These are phyloP conservation scores for Cryptops parisi DNA, from an alignment of 2,888 invertebrate species.

Conservation along the genomic window DNA sequence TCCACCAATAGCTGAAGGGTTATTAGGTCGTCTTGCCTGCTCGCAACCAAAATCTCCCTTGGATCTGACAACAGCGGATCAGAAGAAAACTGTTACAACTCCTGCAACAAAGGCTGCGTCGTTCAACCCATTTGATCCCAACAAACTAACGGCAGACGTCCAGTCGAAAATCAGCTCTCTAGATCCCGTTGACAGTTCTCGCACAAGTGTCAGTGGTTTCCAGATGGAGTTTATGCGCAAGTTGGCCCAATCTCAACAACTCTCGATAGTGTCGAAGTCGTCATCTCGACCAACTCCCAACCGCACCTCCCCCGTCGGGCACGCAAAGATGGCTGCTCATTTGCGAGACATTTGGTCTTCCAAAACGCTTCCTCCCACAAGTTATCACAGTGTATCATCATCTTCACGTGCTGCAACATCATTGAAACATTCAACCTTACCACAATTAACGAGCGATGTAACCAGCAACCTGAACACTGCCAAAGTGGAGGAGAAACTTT, in stretches of 20 bases:
- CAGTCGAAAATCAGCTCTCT: constrained; percentile 18
- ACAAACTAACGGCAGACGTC: constrained; percentile 17
- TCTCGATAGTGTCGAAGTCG: too few species aligned
- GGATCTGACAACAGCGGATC: not conserved
- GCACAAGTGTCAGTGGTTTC: constrained; percentile 14
- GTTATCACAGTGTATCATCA: too few species aligned
- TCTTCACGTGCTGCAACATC: too few species aligned
- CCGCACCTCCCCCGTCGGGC: too few species aligned
- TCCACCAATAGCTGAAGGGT: constrained; percentile 6
- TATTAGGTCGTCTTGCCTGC: constrained; percentile 4
- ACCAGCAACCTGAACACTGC: too few species aligned
- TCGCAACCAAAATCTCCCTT: not conserved
- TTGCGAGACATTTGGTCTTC: too few species aligned
- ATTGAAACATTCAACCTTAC: too few species aligned
- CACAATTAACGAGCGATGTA: too few species aligned
- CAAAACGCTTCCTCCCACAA: too few species aligned
- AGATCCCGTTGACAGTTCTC: constrained; percentile 12
- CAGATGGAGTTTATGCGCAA: constrained; percentile 18
- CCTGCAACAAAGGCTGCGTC: not conserved
- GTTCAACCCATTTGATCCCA: constrained; percentile 14
- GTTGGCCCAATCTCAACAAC: constrained; percentile 5
- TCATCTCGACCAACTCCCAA: too few species aligned
- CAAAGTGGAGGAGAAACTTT: too few species aligned
- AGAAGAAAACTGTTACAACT: not conserved
- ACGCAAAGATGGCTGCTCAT: too few species aligned